Evolutionary conservation across 2,888 invertebrate species (phyloP).

Genomic region (Hydropsyche betteni): DNA sequence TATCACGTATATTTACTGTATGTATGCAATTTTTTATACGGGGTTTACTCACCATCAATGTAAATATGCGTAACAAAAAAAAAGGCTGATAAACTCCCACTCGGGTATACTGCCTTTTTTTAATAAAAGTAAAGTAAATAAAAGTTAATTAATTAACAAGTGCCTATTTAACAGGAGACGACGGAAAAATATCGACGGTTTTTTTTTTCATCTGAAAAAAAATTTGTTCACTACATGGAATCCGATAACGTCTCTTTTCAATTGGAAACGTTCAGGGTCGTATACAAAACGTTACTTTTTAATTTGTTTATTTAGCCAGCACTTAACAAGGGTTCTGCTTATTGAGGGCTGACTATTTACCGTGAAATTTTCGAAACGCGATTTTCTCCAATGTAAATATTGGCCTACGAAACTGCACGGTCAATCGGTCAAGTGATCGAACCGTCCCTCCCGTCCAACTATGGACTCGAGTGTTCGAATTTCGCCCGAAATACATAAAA

Average conservation of each 20-base stretch:
- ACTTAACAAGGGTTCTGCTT: slow-evolving; percentile 24
- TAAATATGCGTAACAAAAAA: slow-evolving; percentile 27
- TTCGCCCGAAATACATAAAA: too few relatives aligned
- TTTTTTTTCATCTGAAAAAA: too few relatives aligned
- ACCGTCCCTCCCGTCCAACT: background rate
- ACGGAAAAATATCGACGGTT: too few relatives aligned
- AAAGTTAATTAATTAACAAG: background rate
- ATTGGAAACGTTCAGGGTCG: background rate
- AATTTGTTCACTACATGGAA: too few relatives aligned
- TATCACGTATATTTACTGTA: background rate
- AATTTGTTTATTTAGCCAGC: slow-evolving; percentile 18
- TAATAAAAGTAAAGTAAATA: background rate
- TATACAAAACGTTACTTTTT: slow-evolving; percentile 5
- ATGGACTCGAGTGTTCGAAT: too few relatives aligned
- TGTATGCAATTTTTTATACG: slow-evolving; percentile 5
- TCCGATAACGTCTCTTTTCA: too few relatives aligned
- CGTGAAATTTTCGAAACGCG: slow-evolving; percentile 35
- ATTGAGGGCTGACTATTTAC: slow-evolving; percentile 25
- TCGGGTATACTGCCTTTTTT: background rate
- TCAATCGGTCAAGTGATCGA: slow-evolving; percentile 20
- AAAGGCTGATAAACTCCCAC: too few relatives aligned
- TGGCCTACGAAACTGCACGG: slow-evolving; percentile 13
- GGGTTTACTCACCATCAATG: background rate
- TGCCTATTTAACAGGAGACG: background rate
- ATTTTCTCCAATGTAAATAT: slow-evolving; percentile 41